Percentiles rank a stretch among this genome's conserved stretches.
Conservation (phyloP, 2,113 vertebrate genomes). For the Patagioenas fasciata region DNA sequence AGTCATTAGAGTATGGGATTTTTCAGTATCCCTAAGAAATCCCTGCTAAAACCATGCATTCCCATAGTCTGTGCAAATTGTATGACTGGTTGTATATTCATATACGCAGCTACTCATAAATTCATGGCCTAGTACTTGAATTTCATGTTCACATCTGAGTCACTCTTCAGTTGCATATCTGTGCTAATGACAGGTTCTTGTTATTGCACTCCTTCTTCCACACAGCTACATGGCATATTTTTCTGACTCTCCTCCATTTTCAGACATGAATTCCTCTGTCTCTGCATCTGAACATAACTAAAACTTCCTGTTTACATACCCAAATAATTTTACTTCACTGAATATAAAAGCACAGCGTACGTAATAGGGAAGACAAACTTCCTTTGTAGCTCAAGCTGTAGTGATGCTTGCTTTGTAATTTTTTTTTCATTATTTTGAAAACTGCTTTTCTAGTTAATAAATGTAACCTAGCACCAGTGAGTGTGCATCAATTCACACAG, state of each 20-base stretch:
- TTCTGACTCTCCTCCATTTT: neutral
- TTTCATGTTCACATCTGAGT: neutral
- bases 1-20: neutral
- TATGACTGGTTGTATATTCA: neutral
- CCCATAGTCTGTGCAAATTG: neutral
- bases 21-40: neutral
- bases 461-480: neutral
- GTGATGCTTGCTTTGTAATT: neutral
- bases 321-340: neutral
- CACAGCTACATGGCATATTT: neutral
- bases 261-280: neutral
- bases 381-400: neutral
- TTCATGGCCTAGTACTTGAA: neutral
- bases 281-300: neutral
- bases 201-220: neutral
- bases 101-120: neutral
- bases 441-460: neutral
- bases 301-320: neutral
- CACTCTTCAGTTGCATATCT: neutral
- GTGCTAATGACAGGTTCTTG: neutral
- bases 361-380: neutral
- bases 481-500: neutral
- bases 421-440: neutral
- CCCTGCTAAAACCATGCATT: neutral
- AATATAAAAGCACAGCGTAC: neutral